A percentile compares a stretch with the other conserved stretches of the same genome.
phyloP scores from a whole-genome alignment of 1,140 invertebrate genomes.

The Orussus abietinus region DNA sequence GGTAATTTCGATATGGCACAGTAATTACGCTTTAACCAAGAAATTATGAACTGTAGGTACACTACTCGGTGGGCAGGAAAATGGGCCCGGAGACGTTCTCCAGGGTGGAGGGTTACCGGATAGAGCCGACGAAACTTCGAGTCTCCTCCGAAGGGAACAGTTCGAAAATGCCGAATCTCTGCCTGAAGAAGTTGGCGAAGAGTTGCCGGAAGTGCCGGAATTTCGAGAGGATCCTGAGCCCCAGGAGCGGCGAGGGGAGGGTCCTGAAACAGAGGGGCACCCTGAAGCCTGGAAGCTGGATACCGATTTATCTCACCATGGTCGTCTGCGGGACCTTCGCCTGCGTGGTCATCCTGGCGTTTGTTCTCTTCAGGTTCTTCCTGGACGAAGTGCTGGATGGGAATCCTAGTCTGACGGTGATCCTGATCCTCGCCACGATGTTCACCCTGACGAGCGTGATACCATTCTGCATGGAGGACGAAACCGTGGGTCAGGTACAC shows the following conservation, averaged over 20 bases:
- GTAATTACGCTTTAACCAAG: no score
- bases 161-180: conserved; percentile 27
- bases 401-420: conserved; percentile 54
- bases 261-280: conserved; percentile 10
- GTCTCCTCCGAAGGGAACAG: conserved; percentile 17
- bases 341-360: conserved; percentile 49
- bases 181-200: conserved; percentile 22
- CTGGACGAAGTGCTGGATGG: conserved; percentile 55
- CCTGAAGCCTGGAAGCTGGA: conserved; percentile 46
- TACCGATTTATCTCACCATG: conserved; percentile 51
- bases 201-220: conserved; percentile 39
- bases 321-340: conserved; percentile 48
- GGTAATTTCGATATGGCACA: no score
- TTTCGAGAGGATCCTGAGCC: conserved; percentile 19
- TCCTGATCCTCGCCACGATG: conserved; percentile 51
- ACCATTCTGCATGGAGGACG: conserved; percentile 55
- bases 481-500: no score
- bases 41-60: no score
- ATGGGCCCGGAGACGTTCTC: conserved; percentile 18
- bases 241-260: not conserved
- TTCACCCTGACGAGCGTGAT: conserved; percentile 54
- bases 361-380: conserved; percentile 54
- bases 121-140: conserved; percentile 22
- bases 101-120: conserved; percentile 25
- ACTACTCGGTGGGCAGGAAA: conserved; percentile 25